Percentiles rank a stretch among this genome's conserved stretches.
phyloP scores from a whole-genome alignment of 1,140 invertebrate genomes.

The Microvelia longipes region DNA sequence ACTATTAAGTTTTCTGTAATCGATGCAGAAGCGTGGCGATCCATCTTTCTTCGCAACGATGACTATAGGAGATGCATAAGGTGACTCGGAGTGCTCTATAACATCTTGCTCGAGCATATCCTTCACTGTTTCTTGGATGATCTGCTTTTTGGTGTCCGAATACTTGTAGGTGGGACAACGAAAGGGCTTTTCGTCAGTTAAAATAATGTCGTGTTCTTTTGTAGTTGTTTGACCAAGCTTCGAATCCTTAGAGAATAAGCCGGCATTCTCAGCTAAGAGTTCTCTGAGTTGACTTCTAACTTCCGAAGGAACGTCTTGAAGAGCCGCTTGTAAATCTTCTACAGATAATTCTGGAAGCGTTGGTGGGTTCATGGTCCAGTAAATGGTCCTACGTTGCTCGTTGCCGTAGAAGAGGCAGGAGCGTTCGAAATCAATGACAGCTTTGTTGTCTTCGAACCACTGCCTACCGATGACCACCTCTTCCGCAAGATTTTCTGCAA shows the following conservation, averaged over 20 bases:
- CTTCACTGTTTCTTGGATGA: too few relatives aligned
- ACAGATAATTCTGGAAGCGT: neutral
- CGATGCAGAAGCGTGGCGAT: neutral
- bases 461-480: neutral
- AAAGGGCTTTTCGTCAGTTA: neutral
- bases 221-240: neutral
- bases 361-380: neutral
- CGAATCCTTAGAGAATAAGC: neutral
- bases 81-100: too few relatives aligned
- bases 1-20: neutral
- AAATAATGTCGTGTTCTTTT: neutral
- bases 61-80: too few relatives aligned
- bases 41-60: neutral
- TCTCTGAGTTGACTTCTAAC: neutral
- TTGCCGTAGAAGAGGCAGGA: neutral
- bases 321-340: neutral
- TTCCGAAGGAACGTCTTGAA: neutral
- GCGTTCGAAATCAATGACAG: neutral
- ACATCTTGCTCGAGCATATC: neutral
- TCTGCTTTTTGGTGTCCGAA: too few relatives aligned
- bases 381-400: neutral
- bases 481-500: neutral
- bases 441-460: neutral
- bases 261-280: neutral
- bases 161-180: too few relatives aligned